phyloP scores from a whole-genome alignment of 2,113 vertebrate species.

The Mus musculus region DNA sequence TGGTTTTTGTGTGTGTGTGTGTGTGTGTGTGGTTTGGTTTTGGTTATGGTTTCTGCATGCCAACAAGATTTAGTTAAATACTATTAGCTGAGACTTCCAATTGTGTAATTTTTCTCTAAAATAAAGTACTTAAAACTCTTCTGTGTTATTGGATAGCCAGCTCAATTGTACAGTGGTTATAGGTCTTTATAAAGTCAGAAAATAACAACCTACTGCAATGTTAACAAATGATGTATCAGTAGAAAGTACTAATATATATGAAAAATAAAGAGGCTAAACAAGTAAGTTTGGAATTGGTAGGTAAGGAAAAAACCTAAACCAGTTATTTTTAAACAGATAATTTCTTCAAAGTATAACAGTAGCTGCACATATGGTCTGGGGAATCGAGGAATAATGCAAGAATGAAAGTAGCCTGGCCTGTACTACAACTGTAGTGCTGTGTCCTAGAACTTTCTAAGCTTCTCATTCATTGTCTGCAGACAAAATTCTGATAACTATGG shows the following conservation, averaged over 20 bases:
- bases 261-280: slow-evolving; percentile 52
- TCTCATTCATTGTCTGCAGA: slow-evolving; percentile 11
- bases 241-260: slow-evolving; percentile 46
- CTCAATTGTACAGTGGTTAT: slow-evolving; percentile 13
- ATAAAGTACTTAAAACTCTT: slow-evolving; percentile 63
- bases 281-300: slow-evolving; percentile 22
- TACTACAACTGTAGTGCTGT: neutral
- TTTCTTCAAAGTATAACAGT: slow-evolving; percentile 25
- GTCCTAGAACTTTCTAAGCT: slow-evolving; percentile 28
- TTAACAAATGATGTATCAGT: neutral
- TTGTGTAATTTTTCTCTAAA: slow-evolving; percentile 58
- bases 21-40: neutral
- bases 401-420: slow-evolving; percentile 31
- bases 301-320: slow-evolving; percentile 34
- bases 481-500: slow-evolving; percentile 41
- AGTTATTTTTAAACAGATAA: slow-evolving; percentile 53
- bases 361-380: neutral
- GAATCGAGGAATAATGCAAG: slow-evolving; percentile 44
- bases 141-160: slow-evolving; percentile 31
- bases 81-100: slow-evolving; percentile 23
- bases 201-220: neutral
- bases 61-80: slow-evolving; percentile 57
- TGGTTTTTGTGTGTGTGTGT: neutral
- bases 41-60: slow-evolving; percentile 65
- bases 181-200: slow-evolving; percentile 37